A percentile compares a stretch with the other conserved stretches of the same genome.
Conservation (phyloP, 2,113 vertebrate species). For the Chlamydotis undulata region DNA sequence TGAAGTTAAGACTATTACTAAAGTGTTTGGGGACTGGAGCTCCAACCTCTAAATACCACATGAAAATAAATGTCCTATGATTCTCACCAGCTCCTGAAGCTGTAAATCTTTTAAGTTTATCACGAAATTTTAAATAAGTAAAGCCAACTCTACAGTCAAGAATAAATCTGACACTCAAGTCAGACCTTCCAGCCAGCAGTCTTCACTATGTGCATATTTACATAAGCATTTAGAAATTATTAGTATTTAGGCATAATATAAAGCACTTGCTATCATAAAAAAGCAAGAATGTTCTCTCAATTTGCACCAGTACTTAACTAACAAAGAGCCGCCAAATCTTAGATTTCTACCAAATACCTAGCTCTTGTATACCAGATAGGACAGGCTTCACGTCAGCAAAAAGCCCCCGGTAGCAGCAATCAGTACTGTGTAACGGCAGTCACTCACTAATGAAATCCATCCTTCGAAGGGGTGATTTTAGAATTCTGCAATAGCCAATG, state of each 20-base stretch:
- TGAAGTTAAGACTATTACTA: neutral
- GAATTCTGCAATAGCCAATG: constrained; percentile 71
- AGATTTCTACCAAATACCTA: neutral
- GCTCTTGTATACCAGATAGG: neutral
- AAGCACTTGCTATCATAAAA: neutral
- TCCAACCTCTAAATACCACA: constrained; percentile 52
- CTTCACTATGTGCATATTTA: neutral
- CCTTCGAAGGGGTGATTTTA: constrained; percentile 59
- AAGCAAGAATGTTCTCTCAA: neutral
- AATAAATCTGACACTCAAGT: constrained; percentile 14
- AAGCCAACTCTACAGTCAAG: neutral
- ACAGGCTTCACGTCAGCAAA: neutral
- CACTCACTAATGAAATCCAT: constrained; percentile 36
- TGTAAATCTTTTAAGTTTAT: constrained; percentile 70
- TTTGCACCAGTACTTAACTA: neutral
- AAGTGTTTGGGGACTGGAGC: neutral
- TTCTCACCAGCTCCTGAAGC: constrained; percentile 46
- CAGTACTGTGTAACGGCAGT: neutral
- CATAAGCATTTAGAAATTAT: constrained; percentile 15
- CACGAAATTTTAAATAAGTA: constrained; percentile 55
- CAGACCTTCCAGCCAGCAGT: neutral
- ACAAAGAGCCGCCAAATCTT: neutral
- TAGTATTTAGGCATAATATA: neutral
- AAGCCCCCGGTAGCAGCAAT: neutral
- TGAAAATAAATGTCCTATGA: constrained; percentile 52